Percentiles rank a stretch among this genome's conserved stretches.
phyloP scores from a whole-genome alignment of 2,888 invertebrate genomes.

The Drosophila neotestacea region DNA sequence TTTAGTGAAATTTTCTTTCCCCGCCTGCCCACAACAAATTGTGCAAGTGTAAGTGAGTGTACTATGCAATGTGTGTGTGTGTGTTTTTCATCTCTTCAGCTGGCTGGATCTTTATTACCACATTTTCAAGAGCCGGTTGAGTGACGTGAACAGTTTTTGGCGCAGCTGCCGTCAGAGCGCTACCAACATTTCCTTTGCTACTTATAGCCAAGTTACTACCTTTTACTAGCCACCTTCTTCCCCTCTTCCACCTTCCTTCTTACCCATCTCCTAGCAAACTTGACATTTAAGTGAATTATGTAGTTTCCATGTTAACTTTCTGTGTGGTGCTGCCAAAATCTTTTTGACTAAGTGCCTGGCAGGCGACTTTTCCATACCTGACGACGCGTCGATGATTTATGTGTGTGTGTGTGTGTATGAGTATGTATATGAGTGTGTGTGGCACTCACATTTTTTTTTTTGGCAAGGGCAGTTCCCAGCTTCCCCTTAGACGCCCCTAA shows the following conservation, averaged over 20 bases:
- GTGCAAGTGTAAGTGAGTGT: slow-evolving; percentile 1
- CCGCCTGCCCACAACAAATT: slow-evolving; percentile 46
- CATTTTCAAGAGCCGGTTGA: slow-evolving; percentile 55
- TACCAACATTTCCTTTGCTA: slow-evolving; percentile 49
- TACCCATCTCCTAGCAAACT: slow-evolving; percentile 33
- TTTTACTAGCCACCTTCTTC: slow-evolving; percentile 24
- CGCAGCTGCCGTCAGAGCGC: slow-evolving; percentile 50
- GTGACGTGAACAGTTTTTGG: slow-evolving; percentile 68
- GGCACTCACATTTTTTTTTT: slow-evolving; percentile 35
- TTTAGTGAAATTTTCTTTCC: slow-evolving; percentile 66
- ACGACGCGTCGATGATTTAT: slow-evolving; percentile 62
- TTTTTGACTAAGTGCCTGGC: slow-evolving; percentile 64
- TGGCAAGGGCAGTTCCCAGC: slow-evolving; percentile 43
- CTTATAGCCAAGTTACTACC: slow-evolving; percentile 58
- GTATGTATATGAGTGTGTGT: slow-evolving; percentile 29
- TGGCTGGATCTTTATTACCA: slow-evolving; percentile 59
- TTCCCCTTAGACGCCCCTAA: not conserved
- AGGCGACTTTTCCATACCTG: slow-evolving; percentile 53
- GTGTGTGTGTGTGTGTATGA: slow-evolving; percentile 3
- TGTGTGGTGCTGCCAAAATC: slow-evolving; percentile 44
- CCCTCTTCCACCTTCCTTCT: slow-evolving; percentile 4
- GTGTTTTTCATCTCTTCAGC: slow-evolving; percentile 31
- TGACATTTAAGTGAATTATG: slow-evolving; percentile 80
- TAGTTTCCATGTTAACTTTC: slow-evolving; percentile 72
- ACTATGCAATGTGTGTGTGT: slow-evolving; percentile 9